phyloP scores from a whole-genome alignment of 2,113 vertebrate species.

The Penelope pileata region DNA sequence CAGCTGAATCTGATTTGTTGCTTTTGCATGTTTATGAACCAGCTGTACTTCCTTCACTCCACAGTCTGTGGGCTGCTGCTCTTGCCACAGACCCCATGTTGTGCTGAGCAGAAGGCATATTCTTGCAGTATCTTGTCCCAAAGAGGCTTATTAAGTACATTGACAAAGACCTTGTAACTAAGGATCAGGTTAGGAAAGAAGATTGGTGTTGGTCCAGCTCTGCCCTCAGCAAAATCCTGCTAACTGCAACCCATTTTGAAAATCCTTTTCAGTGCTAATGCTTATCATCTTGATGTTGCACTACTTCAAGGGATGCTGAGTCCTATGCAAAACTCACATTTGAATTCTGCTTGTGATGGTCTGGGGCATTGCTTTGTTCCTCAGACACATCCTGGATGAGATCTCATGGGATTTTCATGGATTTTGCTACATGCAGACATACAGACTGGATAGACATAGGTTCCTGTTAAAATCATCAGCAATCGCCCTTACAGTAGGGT shows the following conservation, averaged over 20 bases:
- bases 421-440: not conserved
- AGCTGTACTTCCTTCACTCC: not conserved
- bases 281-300: not conserved
- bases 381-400: not conserved
- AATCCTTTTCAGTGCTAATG: not conserved
- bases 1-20: not conserved
- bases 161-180: not conserved
- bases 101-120: not conserved
- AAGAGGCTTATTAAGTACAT: not conserved
- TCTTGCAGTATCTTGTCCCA: not conserved
- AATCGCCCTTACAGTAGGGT: not conserved
- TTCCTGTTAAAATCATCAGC: not conserved
- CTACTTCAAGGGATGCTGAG: not conserved
- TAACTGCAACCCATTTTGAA: not conserved
- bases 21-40: not conserved
- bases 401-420: not conserved
- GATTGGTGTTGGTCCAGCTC: not conserved
- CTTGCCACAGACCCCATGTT: not conserved
- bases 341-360: not conserved
- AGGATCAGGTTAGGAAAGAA: not conserved
- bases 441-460: not conserved
- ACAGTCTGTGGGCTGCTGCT: rapidly evolving
- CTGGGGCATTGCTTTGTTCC: not conserved
- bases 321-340: not conserved
- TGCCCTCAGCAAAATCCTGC: not conserved